A percentile compares a stretch with the other conserved stretches of the same genome.
Conservation (phyloP, 2,113 vertebrate species). For the Phasianus colchicus region DNA sequence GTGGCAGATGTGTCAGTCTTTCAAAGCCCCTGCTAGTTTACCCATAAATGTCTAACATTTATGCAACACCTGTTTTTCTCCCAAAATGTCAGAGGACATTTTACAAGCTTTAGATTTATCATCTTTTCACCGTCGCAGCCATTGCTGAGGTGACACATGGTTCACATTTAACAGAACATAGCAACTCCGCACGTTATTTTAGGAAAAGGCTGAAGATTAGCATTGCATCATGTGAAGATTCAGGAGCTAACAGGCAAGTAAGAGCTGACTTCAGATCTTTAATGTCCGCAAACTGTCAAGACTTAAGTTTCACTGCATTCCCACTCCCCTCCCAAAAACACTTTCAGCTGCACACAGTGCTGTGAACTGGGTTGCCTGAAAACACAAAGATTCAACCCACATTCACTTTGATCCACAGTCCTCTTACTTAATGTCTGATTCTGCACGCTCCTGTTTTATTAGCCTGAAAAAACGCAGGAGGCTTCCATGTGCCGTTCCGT, state of each 20-base stretch:
- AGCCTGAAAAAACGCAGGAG: neutral
- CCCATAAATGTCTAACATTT: slow-evolving; percentile 71
- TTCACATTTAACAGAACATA: slow-evolving; percentile 64
- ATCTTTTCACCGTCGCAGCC: slow-evolving; percentile 47
- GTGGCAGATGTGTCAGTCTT: slow-evolving; percentile 69
- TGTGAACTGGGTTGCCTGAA: neutral
- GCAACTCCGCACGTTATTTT: slow-evolving; percentile 60
- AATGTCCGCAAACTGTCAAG: slow-evolving; percentile 53
- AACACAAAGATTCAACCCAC: neutral
- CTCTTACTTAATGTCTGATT: neutral
- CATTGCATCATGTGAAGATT: slow-evolving; percentile 57
- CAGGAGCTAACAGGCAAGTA: slow-evolving; percentile 54
- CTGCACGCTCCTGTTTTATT: neutral
- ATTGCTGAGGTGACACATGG: slow-evolving; percentile 66
- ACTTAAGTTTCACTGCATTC: slow-evolving; percentile 36
- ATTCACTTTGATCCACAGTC: neutral
- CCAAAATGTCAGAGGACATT: slow-evolving; percentile 58
- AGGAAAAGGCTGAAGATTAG: slow-evolving; percentile 62
- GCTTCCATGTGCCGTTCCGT: neutral
- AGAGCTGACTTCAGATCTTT: slow-evolving; percentile 53
- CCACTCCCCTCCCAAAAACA: neutral
- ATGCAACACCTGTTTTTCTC: slow-evolving; percentile 73
- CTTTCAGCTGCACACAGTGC: neutral
- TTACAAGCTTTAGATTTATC: slow-evolving; percentile 70
- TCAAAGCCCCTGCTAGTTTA: slow-evolving; percentile 65